A percentile compares a stretch with the other conserved stretches of the same genome.
phyloP scores from a whole-genome alignment of 2,888 invertebrate genomes.

The Agriopis aurantiaria region DNA sequence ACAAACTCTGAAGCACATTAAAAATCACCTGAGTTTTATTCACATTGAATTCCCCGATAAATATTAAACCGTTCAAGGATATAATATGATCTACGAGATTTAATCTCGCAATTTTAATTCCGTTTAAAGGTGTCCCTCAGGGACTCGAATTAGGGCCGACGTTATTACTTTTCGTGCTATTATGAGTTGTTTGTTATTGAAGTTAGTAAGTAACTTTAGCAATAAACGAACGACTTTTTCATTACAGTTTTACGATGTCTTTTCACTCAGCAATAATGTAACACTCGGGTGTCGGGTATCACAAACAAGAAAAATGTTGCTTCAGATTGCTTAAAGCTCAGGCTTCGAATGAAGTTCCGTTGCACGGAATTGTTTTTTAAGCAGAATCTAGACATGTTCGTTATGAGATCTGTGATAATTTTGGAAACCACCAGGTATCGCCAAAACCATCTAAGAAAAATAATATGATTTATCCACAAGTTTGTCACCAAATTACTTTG shows the following conservation, averaged over 20 bases:
- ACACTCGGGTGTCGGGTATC: constrained; percentile 43
- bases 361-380: constrained; percentile 44
- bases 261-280: constrained; percentile 58
- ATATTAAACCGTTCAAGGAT: constrained; percentile 42
- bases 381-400: too few relatives aligned
- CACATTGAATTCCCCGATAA: constrained; percentile 1
- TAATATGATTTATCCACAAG: background rate
- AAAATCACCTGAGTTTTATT: constrained; percentile 1
- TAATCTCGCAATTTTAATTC: constrained; percentile 35
- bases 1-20: background rate
- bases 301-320: constrained; percentile 57
- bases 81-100: constrained; percentile 44
- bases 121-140: constrained; percentile 15
- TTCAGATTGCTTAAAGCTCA: constrained; percentile 43
- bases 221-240: constrained; percentile 56
- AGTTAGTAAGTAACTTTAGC: constrained; percentile 26
- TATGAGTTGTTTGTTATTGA: constrained; percentile 24
- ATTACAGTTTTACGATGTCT: constrained; percentile 66
- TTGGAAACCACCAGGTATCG: too few relatives aligned
- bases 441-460: too few relatives aligned
- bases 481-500: background rate
- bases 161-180: constrained; percentile 18
- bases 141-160: constrained; percentile 16
- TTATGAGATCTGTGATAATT: constrained; percentile 13
- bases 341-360: constrained; percentile 54